Base-by-base conservation (phyloP, 1,140 invertebrate genomes). In the Plutomurus gul region DNA sequence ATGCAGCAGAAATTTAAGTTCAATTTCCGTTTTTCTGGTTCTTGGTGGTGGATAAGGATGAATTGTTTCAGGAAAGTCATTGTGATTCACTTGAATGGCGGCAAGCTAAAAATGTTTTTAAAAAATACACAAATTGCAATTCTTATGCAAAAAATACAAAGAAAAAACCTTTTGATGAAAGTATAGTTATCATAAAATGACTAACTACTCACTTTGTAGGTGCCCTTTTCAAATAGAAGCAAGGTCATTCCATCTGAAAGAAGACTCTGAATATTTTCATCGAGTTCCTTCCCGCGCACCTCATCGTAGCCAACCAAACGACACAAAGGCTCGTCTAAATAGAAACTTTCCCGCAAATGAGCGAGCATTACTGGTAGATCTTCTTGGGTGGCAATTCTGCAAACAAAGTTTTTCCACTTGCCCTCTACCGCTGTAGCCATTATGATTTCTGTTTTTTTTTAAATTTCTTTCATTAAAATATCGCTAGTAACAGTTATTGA, bases 351-450 rank as follows among this genome's bases (percentile, higher is more conserved):
- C 25, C 30, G 27, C 20, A 74, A 33, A 46, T 47, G 20, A 6
- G 13, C 43, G 13, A 74, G n/a, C 5, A 74, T 49, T 4, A 13
- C 22, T 1, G 2, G 6, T 20, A 49, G n/a, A 36, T 74, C 25
- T 6, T 18, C 22, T 11, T 20, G 39, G 16, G 16, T 1, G 3
- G 39, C 20, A n/a, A 30, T 22, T 74, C 22, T 39, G 43, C 47
- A 74, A 20, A 74, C 13, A 30, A 74, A 49, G 36, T 74, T 20
- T 4, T n/a, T 33, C 72, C 72, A 74, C 13, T 47, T n/a, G n/a
- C n/a, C n/a, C n/a, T n/a, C n/a, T n/a, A n/a, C n/a, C n/a, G n/a
- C n/a, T n/a, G n/a, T n/a, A n/a, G n/a, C n/a, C n/a, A n/a, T n/a
- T n/a, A n/a, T n/a, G n/a, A n/a, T n/a, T n/a, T n/a, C n/a, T n/a